Evolutionary conservation across 2,797 vertebrate genomes (phyloP), one percentile per base, ranked within the genome.

Genomic region (Clarias fuscus): DNA sequence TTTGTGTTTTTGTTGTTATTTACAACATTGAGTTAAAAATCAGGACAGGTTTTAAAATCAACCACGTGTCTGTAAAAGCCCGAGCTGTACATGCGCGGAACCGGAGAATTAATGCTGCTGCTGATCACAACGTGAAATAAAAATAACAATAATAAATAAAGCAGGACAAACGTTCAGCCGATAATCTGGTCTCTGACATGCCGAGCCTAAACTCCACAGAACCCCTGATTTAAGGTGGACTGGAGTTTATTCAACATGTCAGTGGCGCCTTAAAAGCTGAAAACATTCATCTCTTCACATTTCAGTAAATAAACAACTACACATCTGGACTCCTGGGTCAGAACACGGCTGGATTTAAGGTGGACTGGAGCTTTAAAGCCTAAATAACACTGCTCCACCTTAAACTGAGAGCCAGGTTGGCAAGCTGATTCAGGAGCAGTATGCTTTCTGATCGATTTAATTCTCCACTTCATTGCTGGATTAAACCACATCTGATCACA

Each of bases 1-100:
- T 89, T 91, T 89, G 89, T 86, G 90, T 88, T 87, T 72, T 86
- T 89, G 85, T 90, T 84, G 80, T 87, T 91, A 91, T 92, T 86
- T 91, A 92, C 91, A 92, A 88, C 87, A 89, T 87, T 61, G 71
- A 73, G 86, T 88, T 83, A 84, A 86, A 88, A 89, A 87, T 83
- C 67, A 85, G 56, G 80, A 86, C 67, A 86, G 84, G 70, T 83
- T 84, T 85, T 88, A 88, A 85, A 64, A 64, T 64, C 59, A 86
- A 86, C 79, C 86, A 87, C 84, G 88, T 87, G 62, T 75, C 48
- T 59, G 75, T 81, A 86, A 85, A 87, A 83, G 0, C 67, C 65
- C 30, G 24, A 71, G 73, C 89, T 88, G 56, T 89, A 90, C 85
- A 88, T 64, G 5, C 18, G 77, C 70, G n/a, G 82, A 70, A 65